Conservation (phyloP, 2,797 vertebrate genomes). For the Salmo trutta region DNA sequence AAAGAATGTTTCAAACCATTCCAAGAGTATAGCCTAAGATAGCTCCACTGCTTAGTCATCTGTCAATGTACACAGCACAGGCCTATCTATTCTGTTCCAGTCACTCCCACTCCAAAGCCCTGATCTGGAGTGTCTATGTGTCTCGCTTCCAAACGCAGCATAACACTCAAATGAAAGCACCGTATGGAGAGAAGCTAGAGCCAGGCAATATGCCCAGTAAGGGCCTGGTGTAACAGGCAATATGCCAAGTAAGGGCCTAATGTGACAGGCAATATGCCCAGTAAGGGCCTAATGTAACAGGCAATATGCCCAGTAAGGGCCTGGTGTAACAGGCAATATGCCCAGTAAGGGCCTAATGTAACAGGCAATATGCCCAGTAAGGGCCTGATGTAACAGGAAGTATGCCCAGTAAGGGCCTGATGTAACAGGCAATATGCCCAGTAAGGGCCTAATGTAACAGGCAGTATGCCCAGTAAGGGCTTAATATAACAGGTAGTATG, state of each 20-base stretch:
- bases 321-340: no score
- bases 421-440: background rate
- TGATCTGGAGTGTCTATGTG: slow-evolving; percentile 25
- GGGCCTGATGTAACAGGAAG: no score
- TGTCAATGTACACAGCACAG: slow-evolving; percentile 64
- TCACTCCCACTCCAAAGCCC: slow-evolving; percentile 65
- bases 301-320: no score
- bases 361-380: background rate
- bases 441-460: background rate
- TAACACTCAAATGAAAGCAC: slow-evolving; percentile 29
- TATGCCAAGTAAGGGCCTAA: no score
- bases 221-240: no score
- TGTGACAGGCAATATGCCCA: no score
- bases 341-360: no score
- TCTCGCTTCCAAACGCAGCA: slow-evolving; percentile 40
- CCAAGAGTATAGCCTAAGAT: slow-evolving; percentile 66
- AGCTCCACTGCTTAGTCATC: slow-evolving; percentile 59
- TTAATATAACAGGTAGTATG: no score
- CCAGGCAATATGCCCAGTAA: background rate
- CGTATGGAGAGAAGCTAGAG: slow-evolving; percentile 22
- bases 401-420: background rate
- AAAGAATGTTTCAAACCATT: slow-evolving; percentile 65
- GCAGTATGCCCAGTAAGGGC: background rate
- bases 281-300: no score
- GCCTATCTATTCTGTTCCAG: slow-evolving; percentile 62